phyloP scores from a whole-genome alignment of 2,888 invertebrate species.

The Ichneumon xanthorius region DNA sequence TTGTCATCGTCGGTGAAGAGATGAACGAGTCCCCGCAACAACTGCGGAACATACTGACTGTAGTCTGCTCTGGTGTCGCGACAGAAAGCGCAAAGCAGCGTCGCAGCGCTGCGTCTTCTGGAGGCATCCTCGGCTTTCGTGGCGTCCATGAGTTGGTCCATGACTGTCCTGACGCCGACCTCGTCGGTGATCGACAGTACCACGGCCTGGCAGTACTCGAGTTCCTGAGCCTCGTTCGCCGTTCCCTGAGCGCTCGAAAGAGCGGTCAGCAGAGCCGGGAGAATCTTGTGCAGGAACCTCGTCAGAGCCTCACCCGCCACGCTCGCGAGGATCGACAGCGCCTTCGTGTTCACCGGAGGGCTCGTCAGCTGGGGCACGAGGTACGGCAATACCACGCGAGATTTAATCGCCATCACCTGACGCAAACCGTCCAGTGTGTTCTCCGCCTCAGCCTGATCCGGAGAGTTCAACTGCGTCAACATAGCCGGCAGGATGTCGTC shows the following conservation, averaged over 20 bases:
- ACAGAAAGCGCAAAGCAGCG: slow-evolving; percentile 96
- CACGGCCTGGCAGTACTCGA: slow-evolving; percentile 97
- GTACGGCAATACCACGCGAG: slow-evolving; percentile 97
- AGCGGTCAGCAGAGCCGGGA: slow-evolving; percentile 94
- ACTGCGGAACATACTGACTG: slow-evolving; percentile 93
- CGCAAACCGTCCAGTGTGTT: slow-evolving; percentile 97
- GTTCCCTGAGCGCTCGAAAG: slow-evolving; percentile 90
- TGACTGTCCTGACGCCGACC: slow-evolving; percentile 93
- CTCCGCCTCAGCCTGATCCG: slow-evolving; percentile 93
- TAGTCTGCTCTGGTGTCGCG: slow-evolving; percentile 95
- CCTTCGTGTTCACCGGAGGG: slow-evolving; percentile 96
- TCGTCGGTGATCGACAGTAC: slow-evolving; percentile 96
- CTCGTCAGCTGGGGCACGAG: slow-evolving; percentile 97
- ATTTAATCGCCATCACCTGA: slow-evolving; percentile 99
- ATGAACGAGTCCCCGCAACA: slow-evolving; percentile 94
- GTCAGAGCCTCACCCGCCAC: slow-evolving; percentile 97
- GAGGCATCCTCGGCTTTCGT: slow-evolving; percentile 88
- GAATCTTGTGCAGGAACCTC: slow-evolving; percentile 95
- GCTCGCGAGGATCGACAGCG: slow-evolving; percentile 96
- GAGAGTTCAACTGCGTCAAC: slow-evolving; percentile 92
- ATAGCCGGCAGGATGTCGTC: slow-evolving; percentile 98
- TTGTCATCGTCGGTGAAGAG: slow-evolving; percentile 93
- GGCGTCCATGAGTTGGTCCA: slow-evolving; percentile 93
- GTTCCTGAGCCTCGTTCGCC: slow-evolving; percentile 89
- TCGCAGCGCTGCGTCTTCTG: slow-evolving; percentile 92